These are phyloP conservation scores for Copidosoma floridanum DNA, from an alignment of 1,140 invertebrate genomes.

Conservation along the genomic window DNA sequence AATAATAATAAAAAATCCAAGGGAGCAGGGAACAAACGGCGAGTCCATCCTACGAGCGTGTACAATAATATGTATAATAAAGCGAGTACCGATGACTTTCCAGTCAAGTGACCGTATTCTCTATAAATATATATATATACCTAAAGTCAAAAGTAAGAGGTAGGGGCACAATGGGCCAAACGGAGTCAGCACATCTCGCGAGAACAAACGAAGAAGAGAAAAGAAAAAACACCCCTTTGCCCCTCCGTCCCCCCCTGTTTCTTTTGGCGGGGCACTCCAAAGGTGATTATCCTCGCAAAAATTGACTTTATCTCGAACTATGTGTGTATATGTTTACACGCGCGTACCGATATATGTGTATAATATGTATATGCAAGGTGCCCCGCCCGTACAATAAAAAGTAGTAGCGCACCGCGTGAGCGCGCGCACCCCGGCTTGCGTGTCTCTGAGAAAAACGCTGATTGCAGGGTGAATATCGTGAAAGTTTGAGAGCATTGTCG, in stretches of 20 bases:
- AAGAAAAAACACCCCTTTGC: too few relatives aligned
- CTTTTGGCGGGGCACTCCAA: too few relatives aligned
- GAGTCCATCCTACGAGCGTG: too few relatives aligned
- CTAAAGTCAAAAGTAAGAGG: conserved; percentile 2
- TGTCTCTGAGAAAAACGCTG: conserved; percentile 46
- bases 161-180: conserved; percentile 2
- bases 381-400: conserved; percentile 10
- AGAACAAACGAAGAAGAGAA: not conserved
- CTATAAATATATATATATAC: too few relatives aligned
- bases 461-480: conserved; percentile 58
- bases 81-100: conserved; percentile 13
- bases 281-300: not conserved
- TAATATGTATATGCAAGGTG: not conserved
- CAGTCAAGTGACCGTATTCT: conserved; percentile 16
- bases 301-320: conserved; percentile 7
- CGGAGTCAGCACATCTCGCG: not conserved
- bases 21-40: too few relatives aligned
- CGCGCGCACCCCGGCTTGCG: conserved; percentile 38
- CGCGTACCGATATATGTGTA: too few relatives aligned
- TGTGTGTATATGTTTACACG: too few relatives aligned
- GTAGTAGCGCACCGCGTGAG: conserved; percentile 25
- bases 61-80: too few relatives aligned
- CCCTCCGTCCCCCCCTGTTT: too few relatives aligned
- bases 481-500: conserved; percentile 54
- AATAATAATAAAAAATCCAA: not conserved